Evolutionary conservation across 1,140 invertebrate genomes (phyloP), one percentile per base, ranked within the genome.

Genomic region (Lithobius niger): DNA sequence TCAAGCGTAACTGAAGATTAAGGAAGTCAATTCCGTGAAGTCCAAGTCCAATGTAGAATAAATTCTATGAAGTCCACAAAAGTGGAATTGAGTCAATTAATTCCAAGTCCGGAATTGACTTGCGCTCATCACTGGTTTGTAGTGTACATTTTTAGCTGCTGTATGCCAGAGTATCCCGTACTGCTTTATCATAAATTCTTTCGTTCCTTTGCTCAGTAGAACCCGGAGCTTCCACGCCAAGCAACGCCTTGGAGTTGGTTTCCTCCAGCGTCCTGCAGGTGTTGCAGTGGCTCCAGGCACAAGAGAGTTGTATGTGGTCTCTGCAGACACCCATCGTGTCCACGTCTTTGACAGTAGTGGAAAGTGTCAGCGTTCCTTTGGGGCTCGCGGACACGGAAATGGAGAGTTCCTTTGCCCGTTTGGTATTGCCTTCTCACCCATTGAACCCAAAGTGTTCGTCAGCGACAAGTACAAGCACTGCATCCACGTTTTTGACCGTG

Each of bases 391-490:
- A 73, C 78, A 67, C 24, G 64, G 58, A 1, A 62, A 68, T 1
- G 74, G 71, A 16, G 67, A 77, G 60, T 74, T 77, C 59, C 73
- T 83, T 59, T 83, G 79, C 57, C 78, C 82, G 10, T 77, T 80
- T 1, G 79, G 80, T 25, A 73, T 86, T 21, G 77, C 80, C 2
- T 83, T 82, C 57, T 78, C 77, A 59, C 71, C 73, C 49, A 69
- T 70, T 26, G 66, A 74, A 1, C 75, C 78, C 27, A 76, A 81
- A 62, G 75, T 84, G 43, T 80, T 78, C 60, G 74, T 84, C 19
- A 77, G 79, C 64, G 81, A 82, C 63, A 82, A 82, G 66, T 83
- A 82, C 76, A 82, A 82, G 60, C 82, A 86, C 63, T 79, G 82
- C 60, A 71, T 87, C n/a, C 81, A 83, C 63, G 78, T 86, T 0